Base-by-base conservation (phyloP, 2,888 invertebrate species). In the Lacanobia oleracea region DNA sequence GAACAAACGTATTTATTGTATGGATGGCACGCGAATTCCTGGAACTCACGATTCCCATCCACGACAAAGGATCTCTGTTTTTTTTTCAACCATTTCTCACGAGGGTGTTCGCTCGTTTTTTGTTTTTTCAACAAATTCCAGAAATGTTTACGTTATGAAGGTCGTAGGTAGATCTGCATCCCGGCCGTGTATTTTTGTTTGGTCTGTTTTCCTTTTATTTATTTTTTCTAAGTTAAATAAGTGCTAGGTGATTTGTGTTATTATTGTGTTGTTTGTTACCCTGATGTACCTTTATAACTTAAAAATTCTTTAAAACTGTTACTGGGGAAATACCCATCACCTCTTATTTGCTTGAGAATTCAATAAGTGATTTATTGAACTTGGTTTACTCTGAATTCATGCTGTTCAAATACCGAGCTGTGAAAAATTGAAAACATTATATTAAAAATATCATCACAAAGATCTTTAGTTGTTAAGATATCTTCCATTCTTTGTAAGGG, bases 21-120 rank as follows among this genome's bases (percentile, higher is more conserved):
- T 85, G 88, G 87, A 91, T 93, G 93, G 95, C 96, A 96, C 95
- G 95, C 94, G 96, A 95, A 95, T 95, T 94, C 95, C 91, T 80
- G 88, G 95, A 95, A 96, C 88, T 87, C 88, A 91, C 89, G 89
- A 91, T 95, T 95, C 95, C 93, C 96, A 94, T 93, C 92, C 89
- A 86, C 90, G 88, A 89, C 91, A 89, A 91, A 91, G 91, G 91
- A 90, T 91, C 88, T 88, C 87, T 85, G 79, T 75, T 83, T 91
- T 92, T 93, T 93, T 92, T 91, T 90, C 86, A 86, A 75, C 79
- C 88, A 89, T 91, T 93, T 93, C 94, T 93, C 94, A 93, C 93
- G 92, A 93, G 94, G 93, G 93, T 92, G 91, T 93, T 87, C 83
- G 88, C 86, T 89, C 78, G 87, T 81, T 89, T 86, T 86, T 89